Conservation (phyloP, 2,888 invertebrate species). For the Hedya salicella region DNA sequence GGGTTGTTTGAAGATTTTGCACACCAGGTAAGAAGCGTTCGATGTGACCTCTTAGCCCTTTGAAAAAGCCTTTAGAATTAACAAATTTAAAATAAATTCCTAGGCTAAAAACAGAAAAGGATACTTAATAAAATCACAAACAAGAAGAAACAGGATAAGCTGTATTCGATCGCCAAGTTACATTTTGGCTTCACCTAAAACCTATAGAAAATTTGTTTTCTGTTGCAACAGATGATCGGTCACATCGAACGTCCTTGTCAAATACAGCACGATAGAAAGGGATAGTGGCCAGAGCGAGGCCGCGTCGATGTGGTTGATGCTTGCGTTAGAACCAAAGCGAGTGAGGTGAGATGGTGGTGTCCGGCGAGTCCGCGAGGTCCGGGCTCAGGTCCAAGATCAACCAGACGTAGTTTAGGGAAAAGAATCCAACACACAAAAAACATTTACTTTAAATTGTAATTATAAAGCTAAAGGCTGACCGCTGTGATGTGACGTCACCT, state of each 20-base stretch:
- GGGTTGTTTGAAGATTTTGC: background rate
- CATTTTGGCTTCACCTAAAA: too few species aligned
- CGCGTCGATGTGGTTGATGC: conserved; percentile 19
- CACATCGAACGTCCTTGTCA: conserved; percentile 3
- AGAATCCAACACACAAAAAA: too few species aligned
- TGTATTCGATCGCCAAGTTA: too few species aligned
- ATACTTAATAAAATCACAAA: too few species aligned
- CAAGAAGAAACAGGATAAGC: too few species aligned
- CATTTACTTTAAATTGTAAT: too few species aligned
- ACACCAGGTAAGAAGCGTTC: background rate
- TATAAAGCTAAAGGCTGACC: too few species aligned
- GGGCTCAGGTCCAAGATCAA: background rate
- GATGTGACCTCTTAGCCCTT: background rate
- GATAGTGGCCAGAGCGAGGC: conserved; percentile 18
- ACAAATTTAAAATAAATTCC: too few species aligned
- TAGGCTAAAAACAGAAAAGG: too few species aligned
- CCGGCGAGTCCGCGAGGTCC: background rate
- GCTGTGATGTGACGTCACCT: too few species aligned
- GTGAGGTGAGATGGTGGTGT: conserved; percentile 10
- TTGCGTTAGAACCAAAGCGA: conserved; percentile 28
- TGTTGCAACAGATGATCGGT: background rate
- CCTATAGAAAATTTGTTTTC: background rate
- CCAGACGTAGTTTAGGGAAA: background rate
- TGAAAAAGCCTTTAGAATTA: too few species aligned
- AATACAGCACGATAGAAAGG: background rate